Conservation (phyloP, 2,113 vertebrate species). For the Trichomycterus rosablanca region DNA sequence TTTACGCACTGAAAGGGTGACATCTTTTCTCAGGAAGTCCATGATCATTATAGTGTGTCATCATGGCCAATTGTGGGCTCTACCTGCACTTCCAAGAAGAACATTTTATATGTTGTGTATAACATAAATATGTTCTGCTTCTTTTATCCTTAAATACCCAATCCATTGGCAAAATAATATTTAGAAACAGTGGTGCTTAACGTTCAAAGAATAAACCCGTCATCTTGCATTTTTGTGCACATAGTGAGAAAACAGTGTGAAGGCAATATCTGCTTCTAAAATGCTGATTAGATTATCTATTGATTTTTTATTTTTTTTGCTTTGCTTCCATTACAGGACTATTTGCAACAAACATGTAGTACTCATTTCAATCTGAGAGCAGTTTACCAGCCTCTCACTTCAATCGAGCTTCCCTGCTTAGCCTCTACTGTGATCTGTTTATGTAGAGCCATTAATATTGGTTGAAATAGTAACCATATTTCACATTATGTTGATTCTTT, state of each 20-base stretch:
- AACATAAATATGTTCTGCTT: no score
- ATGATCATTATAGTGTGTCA: no score
- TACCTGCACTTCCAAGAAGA: no score
- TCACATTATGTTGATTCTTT: neutral
- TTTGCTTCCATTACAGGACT: conserved; percentile 36
- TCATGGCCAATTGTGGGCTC: no score
- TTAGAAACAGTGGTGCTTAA: no score
- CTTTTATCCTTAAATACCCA: no score
- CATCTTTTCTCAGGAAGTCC: no score
- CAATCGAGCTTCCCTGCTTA: neutral
- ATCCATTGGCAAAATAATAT: no score
- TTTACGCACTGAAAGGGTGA: no score
- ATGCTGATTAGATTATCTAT: conserved; percentile 48
- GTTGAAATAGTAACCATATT: neutral
- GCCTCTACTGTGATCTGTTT: neutral
- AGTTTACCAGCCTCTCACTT: conserved; percentile 26
- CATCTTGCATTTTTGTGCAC: conserved; percentile 6
- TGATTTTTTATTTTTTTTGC: conserved; percentile 47
- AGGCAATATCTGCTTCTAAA: conserved; percentile 6
- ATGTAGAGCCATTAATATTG: neutral
- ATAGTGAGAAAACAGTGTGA: conserved; percentile 2
- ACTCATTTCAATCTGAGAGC: conserved; percentile 36
- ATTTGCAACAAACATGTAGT: conserved; percentile 42
- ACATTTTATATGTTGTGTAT: no score
- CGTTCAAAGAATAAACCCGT: no score